phyloP scores from a whole-genome alignment of 2,888 invertebrate species.

The Parelbella ahira region DNA sequence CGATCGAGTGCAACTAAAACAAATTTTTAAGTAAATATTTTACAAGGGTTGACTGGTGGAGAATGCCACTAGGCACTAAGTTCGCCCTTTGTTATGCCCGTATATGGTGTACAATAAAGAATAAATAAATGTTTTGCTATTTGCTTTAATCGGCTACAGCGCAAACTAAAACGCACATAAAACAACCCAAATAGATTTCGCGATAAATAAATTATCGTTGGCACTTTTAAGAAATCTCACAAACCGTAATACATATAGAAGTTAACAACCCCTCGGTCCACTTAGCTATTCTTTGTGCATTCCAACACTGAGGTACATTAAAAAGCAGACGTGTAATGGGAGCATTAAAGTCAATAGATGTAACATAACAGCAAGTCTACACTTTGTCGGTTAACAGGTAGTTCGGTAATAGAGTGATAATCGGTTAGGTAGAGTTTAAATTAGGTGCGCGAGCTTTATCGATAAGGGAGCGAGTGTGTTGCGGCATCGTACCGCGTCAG shows the following conservation, averaged over 20 bases:
- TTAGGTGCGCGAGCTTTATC: constrained; percentile 37
- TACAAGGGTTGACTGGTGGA: no score
- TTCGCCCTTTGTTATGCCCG: no score
- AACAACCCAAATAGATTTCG: constrained; percentile 1
- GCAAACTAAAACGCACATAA: constrained; percentile 1
- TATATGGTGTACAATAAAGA: no score
- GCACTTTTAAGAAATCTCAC: constrained; percentile 1
- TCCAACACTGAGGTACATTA: constrained; percentile 2
- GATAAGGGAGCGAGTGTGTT: constrained; percentile 34
- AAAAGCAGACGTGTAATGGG: constrained; percentile 1
- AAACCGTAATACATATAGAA: constrained; percentile 5
- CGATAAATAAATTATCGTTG: constrained; percentile 6
- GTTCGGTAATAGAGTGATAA: constrained; percentile 24
- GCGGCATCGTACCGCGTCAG: constrained; percentile 46
- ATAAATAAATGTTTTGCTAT: neutral
- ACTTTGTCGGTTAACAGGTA: constrained; percentile 29
- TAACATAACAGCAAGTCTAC: constrained; percentile 14
- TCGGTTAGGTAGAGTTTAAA: constrained; percentile 30
- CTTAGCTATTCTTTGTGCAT: constrained; percentile 13
- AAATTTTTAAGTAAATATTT: no score
- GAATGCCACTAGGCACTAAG: no score
- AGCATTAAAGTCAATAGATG: constrained; percentile 6
- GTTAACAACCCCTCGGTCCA: constrained; percentile 6
- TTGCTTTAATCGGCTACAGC: no score
- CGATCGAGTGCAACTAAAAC: no score